Percentiles rank a stretch among this genome's conserved stretches.
Evolutionary conservation across 2,888 invertebrate species (phyloP).

Genomic region (Hesperia comma): DNA sequence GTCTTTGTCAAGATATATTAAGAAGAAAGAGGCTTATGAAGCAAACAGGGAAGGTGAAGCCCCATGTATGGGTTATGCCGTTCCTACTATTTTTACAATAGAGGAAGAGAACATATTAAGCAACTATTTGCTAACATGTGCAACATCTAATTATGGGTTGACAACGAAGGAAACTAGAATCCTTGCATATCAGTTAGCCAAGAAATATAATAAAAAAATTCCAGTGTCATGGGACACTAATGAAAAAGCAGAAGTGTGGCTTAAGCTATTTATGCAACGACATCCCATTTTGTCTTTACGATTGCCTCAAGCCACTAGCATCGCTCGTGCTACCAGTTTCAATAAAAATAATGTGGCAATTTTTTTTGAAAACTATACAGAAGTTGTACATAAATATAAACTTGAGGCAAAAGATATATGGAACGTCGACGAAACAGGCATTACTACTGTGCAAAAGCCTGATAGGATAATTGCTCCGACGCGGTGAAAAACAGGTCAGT

Average conservation of each 20-base stretch:
- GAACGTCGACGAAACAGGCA: slow-evolving; percentile 60
- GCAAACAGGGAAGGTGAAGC: slow-evolving; percentile 21
- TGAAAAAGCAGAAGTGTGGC: slow-evolving; percentile 38
- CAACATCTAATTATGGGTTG: slow-evolving; percentile 36
- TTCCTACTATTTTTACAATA: slow-evolving; percentile 38
- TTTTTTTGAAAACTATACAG: slow-evolving; percentile 15
- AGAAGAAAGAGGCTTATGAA: slow-evolving; percentile 35
- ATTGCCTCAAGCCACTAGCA: slow-evolving; percentile 40
- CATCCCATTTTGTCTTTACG: slow-evolving; percentile 39
- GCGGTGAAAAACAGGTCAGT: slow-evolving; percentile 51
- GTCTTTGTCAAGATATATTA: slow-evolving; percentile 36
- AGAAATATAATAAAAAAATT: slow-evolving; percentile 38
- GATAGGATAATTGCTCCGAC: neutral
- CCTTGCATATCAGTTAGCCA: too few species aligned
- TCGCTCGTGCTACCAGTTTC: slow-evolving; percentile 42
- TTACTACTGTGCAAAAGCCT: slow-evolving; percentile 54
- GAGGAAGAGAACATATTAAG: slow-evolving; percentile 40
- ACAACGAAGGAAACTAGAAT: slow-evolving; percentile 38
- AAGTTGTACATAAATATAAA: slow-evolving; percentile 7
- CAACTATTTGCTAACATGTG: slow-evolving; percentile 39
- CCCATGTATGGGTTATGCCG: slow-evolving; percentile 38
- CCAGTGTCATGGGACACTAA: slow-evolving; percentile 37
- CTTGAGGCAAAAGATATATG: slow-evolving; percentile 51
- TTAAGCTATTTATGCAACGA: slow-evolving; percentile 39
- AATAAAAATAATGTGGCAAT: slow-evolving; percentile 35